A percentile compares a stretch with the other conserved stretches of the same genome.
Conservation (phyloP, 2,888 invertebrate species). For the Antitype chi region DNA sequence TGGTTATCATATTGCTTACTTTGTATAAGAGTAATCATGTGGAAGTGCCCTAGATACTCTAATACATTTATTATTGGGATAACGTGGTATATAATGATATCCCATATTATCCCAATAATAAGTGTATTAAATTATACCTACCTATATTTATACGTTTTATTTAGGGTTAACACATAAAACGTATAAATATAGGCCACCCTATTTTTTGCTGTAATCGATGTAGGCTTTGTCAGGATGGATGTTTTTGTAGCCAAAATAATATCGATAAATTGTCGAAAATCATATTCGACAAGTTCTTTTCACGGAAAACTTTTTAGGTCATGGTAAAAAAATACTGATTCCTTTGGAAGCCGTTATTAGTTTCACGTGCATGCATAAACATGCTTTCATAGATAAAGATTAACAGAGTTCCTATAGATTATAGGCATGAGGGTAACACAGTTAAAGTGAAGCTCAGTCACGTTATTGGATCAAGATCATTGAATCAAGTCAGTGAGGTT, state of each 20-base stretch:
- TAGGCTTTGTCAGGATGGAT: neutral
- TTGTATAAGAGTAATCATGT: constrained; percentile 25
- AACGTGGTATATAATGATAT: constrained; percentile 15
- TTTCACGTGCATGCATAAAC: neutral
- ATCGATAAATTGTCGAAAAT: constrained; percentile 3
- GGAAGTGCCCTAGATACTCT: constrained; percentile 14
- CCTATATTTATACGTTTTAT: no score
- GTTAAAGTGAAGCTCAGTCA: constrained; percentile 32
- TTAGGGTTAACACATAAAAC: neutral
- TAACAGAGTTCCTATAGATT: constrained; percentile 16
- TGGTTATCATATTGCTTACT: constrained; percentile 37
- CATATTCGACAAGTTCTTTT: neutral
- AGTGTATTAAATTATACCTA: no score
- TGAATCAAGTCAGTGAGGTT: constrained; percentile 48
- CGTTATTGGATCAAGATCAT: constrained; percentile 50
- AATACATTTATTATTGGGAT: constrained; percentile 17
- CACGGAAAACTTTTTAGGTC: neutral
- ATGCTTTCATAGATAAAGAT: constrained; percentile 23
- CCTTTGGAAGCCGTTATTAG: neutral
- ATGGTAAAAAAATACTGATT: neutral
- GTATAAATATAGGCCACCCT: constrained; percentile 9
- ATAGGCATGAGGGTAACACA: constrained; percentile 24
- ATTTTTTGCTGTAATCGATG: constrained; percentile 8
- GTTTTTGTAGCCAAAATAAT: constrained; percentile 4
- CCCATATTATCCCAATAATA: no score